Evolutionary conservation across 2,113 vertebrate species (phyloP).

Genomic region (Okapia johnstoni): DNA sequence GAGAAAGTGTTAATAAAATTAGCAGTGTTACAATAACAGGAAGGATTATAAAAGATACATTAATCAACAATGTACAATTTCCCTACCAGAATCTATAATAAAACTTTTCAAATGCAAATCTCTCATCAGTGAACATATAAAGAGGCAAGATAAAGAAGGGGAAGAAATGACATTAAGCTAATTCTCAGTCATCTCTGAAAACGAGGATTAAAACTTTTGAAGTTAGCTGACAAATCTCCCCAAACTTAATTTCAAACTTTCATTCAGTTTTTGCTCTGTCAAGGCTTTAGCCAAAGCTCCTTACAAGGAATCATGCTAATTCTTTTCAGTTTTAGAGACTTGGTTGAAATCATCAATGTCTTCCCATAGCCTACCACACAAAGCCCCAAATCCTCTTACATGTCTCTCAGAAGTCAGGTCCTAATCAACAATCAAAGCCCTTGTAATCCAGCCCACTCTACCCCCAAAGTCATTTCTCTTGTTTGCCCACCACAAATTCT

Average conservation of each 20-base stretch:
- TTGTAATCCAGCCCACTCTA: background rate
- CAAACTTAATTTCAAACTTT: conserved; percentile 32
- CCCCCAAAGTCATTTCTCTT: background rate
- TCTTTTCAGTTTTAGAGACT: conserved; percentile 29
- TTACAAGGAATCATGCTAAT: conserved; percentile 40
- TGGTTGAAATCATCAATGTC: conserved; percentile 19
- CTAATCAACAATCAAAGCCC: background rate
- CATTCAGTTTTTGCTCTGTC: background rate
- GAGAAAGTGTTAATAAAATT: conserved; percentile 71
- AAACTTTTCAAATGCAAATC: conserved; percentile 71
- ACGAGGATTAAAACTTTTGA: conserved; percentile 36
- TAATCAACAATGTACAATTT: conserved; percentile 67
- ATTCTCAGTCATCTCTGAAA: conserved; percentile 49
- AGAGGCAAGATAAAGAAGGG: conserved; percentile 20
- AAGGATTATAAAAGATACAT: conserved; percentile 62
- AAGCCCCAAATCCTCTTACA: conserved; percentile 11
- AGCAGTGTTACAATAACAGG: conserved; percentile 56
- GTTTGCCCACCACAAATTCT: background rate
- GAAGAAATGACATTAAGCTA: conserved; percentile 42
- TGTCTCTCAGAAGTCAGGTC: background rate
- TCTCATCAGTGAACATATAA: conserved; percentile 54
- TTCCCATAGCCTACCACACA: background rate
- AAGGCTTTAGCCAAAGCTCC: conserved; percentile 35
- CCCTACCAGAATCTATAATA: conserved; percentile 58
- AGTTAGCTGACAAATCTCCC: conserved; percentile 33